Percentiles rank a stretch among this genome's conserved stretches.
Conservation (phyloP, 1,140 invertebrate species). For the Pentalonia nigronervosa region DNA sequence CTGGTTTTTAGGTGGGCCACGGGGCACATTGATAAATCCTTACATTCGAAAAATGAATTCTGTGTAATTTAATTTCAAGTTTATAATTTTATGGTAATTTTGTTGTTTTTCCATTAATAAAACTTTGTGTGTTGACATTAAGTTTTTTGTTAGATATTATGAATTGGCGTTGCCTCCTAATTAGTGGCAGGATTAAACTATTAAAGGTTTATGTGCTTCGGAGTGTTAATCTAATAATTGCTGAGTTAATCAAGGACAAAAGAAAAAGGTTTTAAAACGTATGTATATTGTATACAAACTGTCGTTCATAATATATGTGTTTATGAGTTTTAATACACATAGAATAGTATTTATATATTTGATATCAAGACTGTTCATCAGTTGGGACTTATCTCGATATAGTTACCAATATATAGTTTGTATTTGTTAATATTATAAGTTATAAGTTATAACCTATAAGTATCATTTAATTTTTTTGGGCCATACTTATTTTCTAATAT, state of each 20-base stretch:
- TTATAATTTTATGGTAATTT: background rate
- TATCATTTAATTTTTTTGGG: background rate
- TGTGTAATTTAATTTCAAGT: background rate
- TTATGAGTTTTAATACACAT: background rate
- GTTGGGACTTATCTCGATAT: background rate
- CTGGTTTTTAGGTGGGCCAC: background rate
- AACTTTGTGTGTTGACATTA: background rate
- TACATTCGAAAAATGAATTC: background rate
- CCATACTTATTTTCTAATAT: background rate
- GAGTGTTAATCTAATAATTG: background rate
- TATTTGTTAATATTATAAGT: background rate
- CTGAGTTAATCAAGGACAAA: background rate
- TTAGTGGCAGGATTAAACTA: background rate
- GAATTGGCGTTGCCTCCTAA: background rate
- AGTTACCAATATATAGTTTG: background rate
- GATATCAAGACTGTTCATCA: background rate
- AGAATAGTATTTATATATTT: background rate
- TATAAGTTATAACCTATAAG: background rate
- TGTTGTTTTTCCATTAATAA: background rate
- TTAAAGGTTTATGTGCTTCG: background rate
- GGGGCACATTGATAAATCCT: background rate
- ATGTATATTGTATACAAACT: background rate
- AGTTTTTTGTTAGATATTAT: background rate
- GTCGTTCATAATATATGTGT: background rate
- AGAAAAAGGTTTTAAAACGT: background rate